Base-by-base conservation (phyloP, 2,888 invertebrate genomes). In the Cheilosia vulpina region DNA sequence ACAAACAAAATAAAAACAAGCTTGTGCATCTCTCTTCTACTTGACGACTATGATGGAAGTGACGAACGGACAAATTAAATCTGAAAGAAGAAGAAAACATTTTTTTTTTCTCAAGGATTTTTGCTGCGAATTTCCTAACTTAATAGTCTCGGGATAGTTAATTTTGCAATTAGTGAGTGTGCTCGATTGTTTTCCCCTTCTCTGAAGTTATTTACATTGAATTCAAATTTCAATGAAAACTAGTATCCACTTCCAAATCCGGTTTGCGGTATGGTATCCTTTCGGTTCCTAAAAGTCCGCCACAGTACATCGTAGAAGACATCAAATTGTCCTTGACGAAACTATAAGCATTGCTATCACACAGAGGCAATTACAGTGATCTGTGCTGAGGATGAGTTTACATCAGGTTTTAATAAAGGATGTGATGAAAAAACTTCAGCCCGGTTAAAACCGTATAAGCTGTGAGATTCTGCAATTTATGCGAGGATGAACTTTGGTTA, bases 131-230 rank as follows among this genome's bases (percentile, higher is more conserved):
- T 45, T 38, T 58, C 5, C 11, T 5, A 60, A 24, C 41, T 60
- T 43, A 60, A 60, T 43, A 43, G 43, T 43, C 58, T 43, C 15
- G n/a, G 41, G 58, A 24, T 21, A 43, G 43, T 43, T 60, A 60
- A 60, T 45, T 60, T 24, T 24, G 58, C 43, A 60, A 60, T 60
- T 60, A 60, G 43, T 41, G 17, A 17, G 34, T 34, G 9, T 11
- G 6, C 31, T 34, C n/a, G n/a, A 1, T 45, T 45, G 19, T 45
- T 45, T 17, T 43, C 4, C 2, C 15, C 24, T 27, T 27, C 41
- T 41, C 41, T 31, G 31, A 11, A 11, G 4, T 43, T 43, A 4
- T 17, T 45, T 45, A 17, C 1, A 17, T 45, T 45, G 2, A 6
- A 17, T 7, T 2, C 3, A 34, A 34, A 11, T 34, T 34, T 34